phyloP scores from a whole-genome alignment of 2,888 invertebrate genomes.

The Drosophila melanosoma region DNA sequence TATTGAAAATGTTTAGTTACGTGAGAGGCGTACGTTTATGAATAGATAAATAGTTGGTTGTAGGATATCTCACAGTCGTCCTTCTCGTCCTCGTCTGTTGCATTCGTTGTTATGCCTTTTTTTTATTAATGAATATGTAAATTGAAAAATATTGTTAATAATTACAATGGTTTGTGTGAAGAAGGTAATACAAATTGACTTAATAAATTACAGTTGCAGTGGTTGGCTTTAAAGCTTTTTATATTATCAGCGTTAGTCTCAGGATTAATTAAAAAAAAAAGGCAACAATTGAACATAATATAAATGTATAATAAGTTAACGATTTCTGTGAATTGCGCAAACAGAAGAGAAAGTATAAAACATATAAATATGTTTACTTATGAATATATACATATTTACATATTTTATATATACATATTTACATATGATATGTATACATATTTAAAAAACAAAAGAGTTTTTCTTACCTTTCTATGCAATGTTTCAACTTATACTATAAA shows the following conservation, averaged over 20 bases:
- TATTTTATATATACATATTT: background rate
- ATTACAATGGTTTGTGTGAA: constrained; percentile 7
- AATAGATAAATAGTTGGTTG: background rate
- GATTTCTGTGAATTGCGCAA: background rate
- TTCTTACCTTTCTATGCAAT: background rate
- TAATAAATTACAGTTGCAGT: background rate
- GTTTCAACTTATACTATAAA: background rate
- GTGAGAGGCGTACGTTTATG: background rate
- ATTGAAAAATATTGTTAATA: constrained; percentile 5
- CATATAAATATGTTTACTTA: no score
- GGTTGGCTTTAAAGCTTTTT: background rate
- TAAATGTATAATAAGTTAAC: background rate
- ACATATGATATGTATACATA: background rate
- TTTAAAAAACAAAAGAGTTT: background rate
- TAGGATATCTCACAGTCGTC: background rate
- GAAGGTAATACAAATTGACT: background rate
- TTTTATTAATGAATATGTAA: background rate
- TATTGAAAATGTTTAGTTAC: background rate
- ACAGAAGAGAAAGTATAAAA: background rate
- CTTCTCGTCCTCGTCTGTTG: background rate
- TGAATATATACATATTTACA: no score
- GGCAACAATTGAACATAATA: background rate
- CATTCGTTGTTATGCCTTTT: background rate
- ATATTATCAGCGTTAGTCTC: background rate
- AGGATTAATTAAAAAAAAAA: background rate